Base-by-base conservation (phyloP, 2,113 vertebrate genomes). In the Myotis lucifugus region DNA sequence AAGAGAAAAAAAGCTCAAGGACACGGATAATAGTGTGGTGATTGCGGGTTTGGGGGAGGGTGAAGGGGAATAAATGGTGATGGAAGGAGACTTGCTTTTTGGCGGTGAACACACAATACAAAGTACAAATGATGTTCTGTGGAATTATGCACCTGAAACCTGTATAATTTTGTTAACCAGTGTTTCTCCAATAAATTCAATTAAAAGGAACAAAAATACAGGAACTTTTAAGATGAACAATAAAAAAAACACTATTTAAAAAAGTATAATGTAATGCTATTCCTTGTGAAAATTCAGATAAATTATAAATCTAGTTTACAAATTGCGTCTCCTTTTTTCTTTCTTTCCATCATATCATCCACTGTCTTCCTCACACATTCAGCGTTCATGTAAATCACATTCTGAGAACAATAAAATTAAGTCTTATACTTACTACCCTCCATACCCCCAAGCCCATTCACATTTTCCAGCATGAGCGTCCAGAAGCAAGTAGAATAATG, bases 261-360 rank as follows among this genome's bases (percentile, higher is more conserved):
- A 79, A 90, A 34, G 25, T 85, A 19, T 40, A 37, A 86, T 77
- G 46, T 56, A 52, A 78, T 6, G 8, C 5, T 37, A 29, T 40
- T 37, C 4, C 46, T 92, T 89, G 8, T 79, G 64, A 48, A 96
- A 84, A 46, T 72, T 76, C 46, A 18, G 25, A 87, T 2, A 73
- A 74, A 78, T 74, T 59, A 23, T 70, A 5, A n/a, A 81, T 73
- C 34, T 93, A 48, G n/a, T 88, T 93, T 66, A 90, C 59, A 77
- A 88, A 19, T 69, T 7, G 2, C 50, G 8, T 40, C 15, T 74
- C 5, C 61, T 70, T 78, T 48, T 10, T 23, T 8, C n/a, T 85
- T n/a, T 78, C 1, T 88, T 23, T 64, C 2, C 0, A 12, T 48
- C 3, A 54, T 6, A 7, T 40, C 4, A 0, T 1, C 0, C 2